A percentile compares a stretch with the other conserved stretches of the same genome.
phyloP scores from a whole-genome alignment of 2,888 invertebrate genomes.

The Pollenia labialis region DNA sequence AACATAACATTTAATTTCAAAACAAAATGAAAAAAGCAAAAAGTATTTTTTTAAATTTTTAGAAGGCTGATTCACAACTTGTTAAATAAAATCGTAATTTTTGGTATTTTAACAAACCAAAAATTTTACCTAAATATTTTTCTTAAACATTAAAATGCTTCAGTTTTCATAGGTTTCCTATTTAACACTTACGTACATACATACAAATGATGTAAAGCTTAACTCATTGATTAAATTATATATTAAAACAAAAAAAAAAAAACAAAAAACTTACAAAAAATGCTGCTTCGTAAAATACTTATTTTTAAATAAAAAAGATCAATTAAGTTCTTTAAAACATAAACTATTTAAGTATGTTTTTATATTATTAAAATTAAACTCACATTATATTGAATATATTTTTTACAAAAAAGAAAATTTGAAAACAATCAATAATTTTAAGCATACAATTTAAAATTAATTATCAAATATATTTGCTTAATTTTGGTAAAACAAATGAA shows the following conservation, averaged over 20 bases:
- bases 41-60: too few relatives aligned
- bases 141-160: slow-evolving; percentile 68
- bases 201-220: slow-evolving; percentile 51
- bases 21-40: too few relatives aligned
- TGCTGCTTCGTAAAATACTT: slow-evolving; percentile 67
- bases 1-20: too few relatives aligned
- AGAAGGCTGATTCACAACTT: too few relatives aligned
- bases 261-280: slow-evolving; percentile 46
- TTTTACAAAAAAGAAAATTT: slow-evolving; percentile 42
- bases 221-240: slow-evolving; percentile 54
- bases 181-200: slow-evolving; percentile 63
- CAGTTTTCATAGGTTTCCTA: slow-evolving; percentile 76
- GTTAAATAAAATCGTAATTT: too few relatives aligned
- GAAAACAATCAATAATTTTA: slow-evolving; percentile 57
- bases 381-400: slow-evolving; percentile 42
- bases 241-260: slow-evolving; percentile 26
- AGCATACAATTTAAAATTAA: slow-evolving; percentile 37
- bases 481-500: too few relatives aligned
- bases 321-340: slow-evolving; percentile 20
- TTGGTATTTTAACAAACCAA: neutral
- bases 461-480: neutral
- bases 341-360: neutral
- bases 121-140: slow-evolving; percentile 24
- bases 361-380: slow-evolving; percentile 35
- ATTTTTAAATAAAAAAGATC: slow-evolving; percentile 46